Base-by-base conservation (phyloP, 2,797 vertebrate species). In the Acipenser oxyrinchus region DNA sequence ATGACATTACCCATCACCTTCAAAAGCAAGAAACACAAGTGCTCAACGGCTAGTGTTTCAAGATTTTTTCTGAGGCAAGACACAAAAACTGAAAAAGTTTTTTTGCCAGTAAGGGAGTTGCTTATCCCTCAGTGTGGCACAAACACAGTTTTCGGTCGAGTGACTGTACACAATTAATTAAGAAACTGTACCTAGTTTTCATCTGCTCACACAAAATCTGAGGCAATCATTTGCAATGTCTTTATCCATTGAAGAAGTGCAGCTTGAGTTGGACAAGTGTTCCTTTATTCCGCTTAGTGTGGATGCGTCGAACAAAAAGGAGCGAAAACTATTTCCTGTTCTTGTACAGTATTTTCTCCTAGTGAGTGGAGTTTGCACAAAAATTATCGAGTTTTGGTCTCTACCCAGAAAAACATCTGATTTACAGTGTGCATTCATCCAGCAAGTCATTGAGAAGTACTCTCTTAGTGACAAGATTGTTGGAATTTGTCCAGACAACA, bases 121-220 rank as follows among this genome's bases (percentile, higher is more conserved):
- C 50, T 23, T 52, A 64, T 6, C 63, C n/a, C 3, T 51, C 63
- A 9, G 51, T 53, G 50, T 18, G 13, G 10, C 63, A 53, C n/a
- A 12, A 37, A 7, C 11, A 64, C 9, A 18, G 12, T 23, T 64
- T 53, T 3, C n/a, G 8, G 15, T 64, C 13, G n/a, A 23, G 9
- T 23, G n/a, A 64, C 15, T 64, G 63, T 23, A 64, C 50, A 51
- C 63, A 64, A 13, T 53, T 64, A 49, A 64, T 6, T 64, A 49
- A 63, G 15, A 49, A 63, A 0, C 12, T 49, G n/a, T 13, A 63
- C 62, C 11, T 49, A 2, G 10, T 50, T 13, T 63, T 63, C 62
- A 49, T 63, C 10, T n/a, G 62, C 11, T 4, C 6, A 10, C 18
- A n/a, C 13, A 64, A 64, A 64, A 52, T 64, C 13, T 48, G 50